Evolutionary conservation across 2,888 invertebrate species (phyloP), one percentile per base, ranked within the genome.

Genomic region (Deilephila elpenor): DNA sequence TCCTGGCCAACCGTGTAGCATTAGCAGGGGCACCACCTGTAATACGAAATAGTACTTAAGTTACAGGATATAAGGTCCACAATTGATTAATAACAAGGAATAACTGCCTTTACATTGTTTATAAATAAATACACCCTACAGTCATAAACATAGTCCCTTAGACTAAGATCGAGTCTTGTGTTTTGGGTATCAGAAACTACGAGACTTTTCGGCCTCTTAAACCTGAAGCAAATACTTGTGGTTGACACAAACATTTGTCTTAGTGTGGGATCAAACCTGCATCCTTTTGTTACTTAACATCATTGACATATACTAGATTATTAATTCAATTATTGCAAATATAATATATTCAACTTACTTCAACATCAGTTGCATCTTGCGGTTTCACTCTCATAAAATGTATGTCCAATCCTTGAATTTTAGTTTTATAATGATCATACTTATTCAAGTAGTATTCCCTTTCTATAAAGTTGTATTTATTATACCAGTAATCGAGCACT

Each of bases 1-100:
- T 3, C 98, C 97, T 0, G 98, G 98, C 98, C 98, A 98, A 29
- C 98, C 98, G 80, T 98, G 98, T 20, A 97, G 86, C 67, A 98
- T 74, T 5, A 98, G 86, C 14, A 98, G 78, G 0, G 98, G 97
- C 0, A 96, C 79, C 2, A 91, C 88, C 86, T 92, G 83, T 2
- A 80, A 75, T 32, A 73, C 60, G 72, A 44, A 62, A 53, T 53
- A 73, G 19, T 37, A 70, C 25, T 25, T 44, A 11, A 44, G 44
- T 44, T 44, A 11, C 11, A 3, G 44, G 8, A 37, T 11, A 44
- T 44, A 44, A 44, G 44, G 44, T 14, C 14, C 14, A 44, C 11
- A 44, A 44, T 56, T 19, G 29, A 25, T 19, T 53, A 8, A 25
- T 19, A 62, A 34, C 19, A 17, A 34, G 29, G 25, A 34, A 29